Percentiles rank a stretch among this genome's conserved stretches.
phyloP scores from a whole-genome alignment of 2,888 invertebrate genomes.

The Drosophila mettleri region DNA sequence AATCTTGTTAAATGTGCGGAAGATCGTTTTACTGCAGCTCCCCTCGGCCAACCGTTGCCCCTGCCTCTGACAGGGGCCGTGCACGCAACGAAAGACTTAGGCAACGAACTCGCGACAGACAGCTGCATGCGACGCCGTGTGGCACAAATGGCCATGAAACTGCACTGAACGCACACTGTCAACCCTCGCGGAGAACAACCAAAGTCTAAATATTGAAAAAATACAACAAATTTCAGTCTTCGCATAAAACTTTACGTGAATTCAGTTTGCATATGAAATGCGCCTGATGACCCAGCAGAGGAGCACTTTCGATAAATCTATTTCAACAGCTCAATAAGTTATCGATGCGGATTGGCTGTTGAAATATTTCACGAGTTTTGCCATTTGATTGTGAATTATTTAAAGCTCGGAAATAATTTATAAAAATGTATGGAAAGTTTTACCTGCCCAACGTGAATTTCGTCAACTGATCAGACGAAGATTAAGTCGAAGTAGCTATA shows the following conservation, averaged over 20 bases:
- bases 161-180: constrained; percentile 31
- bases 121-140: constrained; percentile 48
- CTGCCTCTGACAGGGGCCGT: constrained; percentile 16
- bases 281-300: not conserved
- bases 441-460: no score
- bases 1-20: constrained; percentile 70
- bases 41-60: not conserved
- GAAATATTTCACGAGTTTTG: not conserved
- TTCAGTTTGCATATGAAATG: not conserved
- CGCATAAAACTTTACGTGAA: not conserved
- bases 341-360: not conserved
- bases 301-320: not conserved
- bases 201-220: constrained; percentile 9
- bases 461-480: no score
- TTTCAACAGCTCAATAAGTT: not conserved
- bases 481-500: no score
- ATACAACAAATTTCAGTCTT: not conserved
- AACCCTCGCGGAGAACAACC: constrained; percentile 14
- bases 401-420: not conserved
- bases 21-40: not conserved
- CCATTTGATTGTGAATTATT: not conserved
- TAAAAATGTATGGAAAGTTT: no score
- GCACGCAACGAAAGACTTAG: constrained; percentile 71
- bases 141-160: constrained; percentile 43
- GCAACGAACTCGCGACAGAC: constrained; percentile 65